A percentile compares a stretch with the other conserved stretches of the same genome.
Conservation (phyloP, 1,140 invertebrate species). For the Drosophila bifasciata region DNA sequence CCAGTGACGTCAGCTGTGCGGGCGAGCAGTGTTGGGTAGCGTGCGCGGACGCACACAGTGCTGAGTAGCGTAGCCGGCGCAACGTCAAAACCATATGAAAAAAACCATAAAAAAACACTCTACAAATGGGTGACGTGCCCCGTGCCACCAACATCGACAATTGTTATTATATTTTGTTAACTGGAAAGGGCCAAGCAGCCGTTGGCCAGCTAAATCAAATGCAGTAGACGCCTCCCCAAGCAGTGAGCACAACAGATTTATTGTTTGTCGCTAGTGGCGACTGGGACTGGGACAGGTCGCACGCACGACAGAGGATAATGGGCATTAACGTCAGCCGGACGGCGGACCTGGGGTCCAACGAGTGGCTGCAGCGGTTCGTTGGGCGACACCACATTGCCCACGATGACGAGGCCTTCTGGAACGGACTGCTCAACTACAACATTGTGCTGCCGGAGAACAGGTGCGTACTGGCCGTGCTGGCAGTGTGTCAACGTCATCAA, state of each 20-base stretch:
- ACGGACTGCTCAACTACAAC: conserved; percentile 95
- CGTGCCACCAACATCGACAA: not conserved
- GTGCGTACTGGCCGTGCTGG: conserved; percentile 85
- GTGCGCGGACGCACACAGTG: too few relatives aligned
- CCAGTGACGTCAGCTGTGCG: too few relatives aligned
- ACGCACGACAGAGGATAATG: conserved; percentile 87
- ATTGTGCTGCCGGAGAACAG: conserved; percentile 90
- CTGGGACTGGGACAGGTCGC: conserved; percentile 1
- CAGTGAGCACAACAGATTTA: conserved; percentile 1
- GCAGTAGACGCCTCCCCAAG: conserved; percentile 4
- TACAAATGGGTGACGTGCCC: conserved; percentile 19
- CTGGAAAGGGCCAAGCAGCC: not conserved
- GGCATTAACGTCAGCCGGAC: conserved; percentile 93
- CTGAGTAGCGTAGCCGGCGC: not conserved
- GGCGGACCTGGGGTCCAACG: conserved; percentile 92
- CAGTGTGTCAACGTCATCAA: conserved; percentile 41
- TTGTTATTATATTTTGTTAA: too few relatives aligned
- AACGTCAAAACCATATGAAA: too few relatives aligned
- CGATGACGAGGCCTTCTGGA: conserved; percentile 96
- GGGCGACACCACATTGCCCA: conserved; percentile 91
- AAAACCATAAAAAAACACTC: too few relatives aligned
- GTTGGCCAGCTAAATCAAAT: not conserved
- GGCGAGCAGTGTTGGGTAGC: too few relatives aligned
- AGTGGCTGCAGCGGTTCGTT: conserved; percentile 91
- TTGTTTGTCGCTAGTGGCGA: conserved; percentile 5